phyloP scores from a whole-genome alignment of 2,888 invertebrate genomes.

The Nezara viridula region DNA sequence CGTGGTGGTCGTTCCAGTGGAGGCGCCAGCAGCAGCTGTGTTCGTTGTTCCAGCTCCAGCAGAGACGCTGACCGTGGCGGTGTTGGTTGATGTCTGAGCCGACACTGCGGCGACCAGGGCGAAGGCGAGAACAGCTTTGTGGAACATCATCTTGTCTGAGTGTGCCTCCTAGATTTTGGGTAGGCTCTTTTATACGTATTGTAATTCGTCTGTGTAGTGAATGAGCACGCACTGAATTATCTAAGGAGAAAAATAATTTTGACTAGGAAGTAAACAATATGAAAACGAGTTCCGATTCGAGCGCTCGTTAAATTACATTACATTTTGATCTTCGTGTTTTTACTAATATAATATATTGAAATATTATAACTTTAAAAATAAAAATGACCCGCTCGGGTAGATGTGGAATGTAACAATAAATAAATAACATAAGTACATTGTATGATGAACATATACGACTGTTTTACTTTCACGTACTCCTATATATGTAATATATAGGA shows the following conservation, averaged over 20 bases:
- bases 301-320: neutral
- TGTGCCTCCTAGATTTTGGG: neutral
- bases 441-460: no score
- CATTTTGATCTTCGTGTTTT: no score
- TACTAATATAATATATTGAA: no score
- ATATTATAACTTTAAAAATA: no score
- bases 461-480: no score
- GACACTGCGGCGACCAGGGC: neutral
- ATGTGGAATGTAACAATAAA: no score
- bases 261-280: neutral
- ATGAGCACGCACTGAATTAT: neutral
- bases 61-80: neutral
- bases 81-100: no score
- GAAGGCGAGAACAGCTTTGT: neutral
- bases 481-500: no score
- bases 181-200: neutral
- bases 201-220: neutral
- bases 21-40: neutral
- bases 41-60: no score
- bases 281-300: neutral
- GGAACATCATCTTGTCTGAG: neutral
- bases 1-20: neutral
- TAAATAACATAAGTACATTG: no score
- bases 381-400: no score
- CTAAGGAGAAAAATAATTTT: neutral